Evolutionary conservation across 2,113 vertebrate species (phyloP), one percentile per base, ranked within the genome.

Genomic region (Rafetus swinhoei): DNA sequence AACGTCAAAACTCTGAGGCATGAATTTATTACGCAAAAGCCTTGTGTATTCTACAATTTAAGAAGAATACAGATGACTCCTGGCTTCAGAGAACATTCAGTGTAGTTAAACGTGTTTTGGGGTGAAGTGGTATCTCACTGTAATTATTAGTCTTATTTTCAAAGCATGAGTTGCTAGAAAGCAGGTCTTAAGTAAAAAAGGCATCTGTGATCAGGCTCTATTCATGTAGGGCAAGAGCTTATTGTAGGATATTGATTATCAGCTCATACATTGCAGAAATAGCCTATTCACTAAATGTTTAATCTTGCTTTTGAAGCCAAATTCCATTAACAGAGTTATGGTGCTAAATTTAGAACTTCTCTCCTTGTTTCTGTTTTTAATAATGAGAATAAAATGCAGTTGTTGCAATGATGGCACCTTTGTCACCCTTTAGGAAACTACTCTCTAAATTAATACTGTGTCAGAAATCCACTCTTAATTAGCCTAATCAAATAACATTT

Each of bases 351-450:
- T 93, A 93, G 85, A 95, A 60, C 79, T 84, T 79, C 52, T 2
- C 82, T 89, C 83, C 82, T 91, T 90, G 87, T 95, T 97, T 95
- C 94, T 96, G 88, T 95, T 97, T 98, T 97, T 97, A 97, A 93
- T 94, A 97, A 96, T 84, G 57, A 89, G 57, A 95, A 91, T 93
- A 96, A 94, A 90, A 92, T 88, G 92, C 65, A 96, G 89, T 97
- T 94, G 87, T 97, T 97, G 95, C 92, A 69, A 95, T 95, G 95
- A 89, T 95, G 93, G 86, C 87, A 94, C 90, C 7, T 85, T 96
- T 81, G 96, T 92, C 88, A 74, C 97, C 91, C 90, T 97, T 95
- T 95, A 97, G 92, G 81, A 94, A 96, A 95, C 90, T 96, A 89
- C 79, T 96, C 91, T 87, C 95, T 91, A 82, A 94, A 97, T 89